These are phyloP conservation scores for Polyommatus icarus DNA, from an alignment of 2,888 invertebrate genomes.

Conservation along the genomic window DNA sequence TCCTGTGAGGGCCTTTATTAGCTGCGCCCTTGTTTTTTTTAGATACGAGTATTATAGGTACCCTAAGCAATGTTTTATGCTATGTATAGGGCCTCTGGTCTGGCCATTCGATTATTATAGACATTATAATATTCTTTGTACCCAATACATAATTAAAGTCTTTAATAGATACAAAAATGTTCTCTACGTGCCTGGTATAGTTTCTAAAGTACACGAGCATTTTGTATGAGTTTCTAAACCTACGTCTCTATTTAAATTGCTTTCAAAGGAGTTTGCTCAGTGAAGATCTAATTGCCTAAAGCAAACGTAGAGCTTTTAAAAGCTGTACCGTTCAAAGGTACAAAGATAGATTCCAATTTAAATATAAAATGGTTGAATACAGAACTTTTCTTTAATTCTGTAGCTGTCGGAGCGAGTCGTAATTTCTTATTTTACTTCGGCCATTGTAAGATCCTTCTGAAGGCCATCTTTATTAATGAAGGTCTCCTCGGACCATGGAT, in stretches of 20 bases:
- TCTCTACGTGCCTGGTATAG: background rate
- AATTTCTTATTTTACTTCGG: background rate
- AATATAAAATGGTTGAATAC: background rate
- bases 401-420: background rate
- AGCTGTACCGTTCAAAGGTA: constrained; percentile 3
- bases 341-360: constrained; percentile 15
- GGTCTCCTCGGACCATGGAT: no score
- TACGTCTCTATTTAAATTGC: background rate
- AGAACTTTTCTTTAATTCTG: background rate
- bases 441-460: background rate
- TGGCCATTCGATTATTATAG: no score
- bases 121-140: no score
- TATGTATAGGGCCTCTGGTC: no score
- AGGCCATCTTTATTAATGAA: no score
- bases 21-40: no score
- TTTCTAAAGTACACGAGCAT: background rate
- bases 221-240: background rate
- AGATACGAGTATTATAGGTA: no score
- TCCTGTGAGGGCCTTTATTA: no score
- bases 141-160: background rate
- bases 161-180: background rate
- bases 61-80: no score
- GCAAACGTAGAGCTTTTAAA: background rate
- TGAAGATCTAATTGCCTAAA: constrained; percentile 19
- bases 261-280: background rate